Conservation (phyloP, 2,113 vertebrate species). For the Bothrops jararaca region DNA sequence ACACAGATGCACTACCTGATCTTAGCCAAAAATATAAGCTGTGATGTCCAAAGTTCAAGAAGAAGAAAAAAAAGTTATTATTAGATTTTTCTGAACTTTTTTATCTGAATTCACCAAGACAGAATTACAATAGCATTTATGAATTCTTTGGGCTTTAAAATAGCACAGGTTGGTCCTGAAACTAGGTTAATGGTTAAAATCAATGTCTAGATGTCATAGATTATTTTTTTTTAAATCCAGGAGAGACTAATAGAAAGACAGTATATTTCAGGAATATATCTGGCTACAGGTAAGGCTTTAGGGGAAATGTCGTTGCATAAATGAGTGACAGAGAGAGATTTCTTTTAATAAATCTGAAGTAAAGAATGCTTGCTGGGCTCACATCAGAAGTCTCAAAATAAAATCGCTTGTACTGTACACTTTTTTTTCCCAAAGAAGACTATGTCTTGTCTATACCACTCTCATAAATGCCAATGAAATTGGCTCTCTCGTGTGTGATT, state of each 20-base stretch:
- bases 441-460: not conserved
- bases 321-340: constrained; percentile 15
- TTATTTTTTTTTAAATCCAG: not conserved
- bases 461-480: constrained; percentile 1
- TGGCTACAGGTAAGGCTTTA: not conserved
- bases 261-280: constrained; percentile 20
- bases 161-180: constrained; percentile 34
- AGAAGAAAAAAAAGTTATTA: constrained; percentile 36
- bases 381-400: fast-evolving
- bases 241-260: not conserved
- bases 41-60: constrained; percentile 28
- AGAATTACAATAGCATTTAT: constrained; percentile 52
- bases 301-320: not conserved
- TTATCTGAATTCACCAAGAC: not conserved
- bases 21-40: not conserved
- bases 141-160: constrained; percentile 61
- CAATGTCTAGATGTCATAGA: constrained; percentile 43
- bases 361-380: not conserved
- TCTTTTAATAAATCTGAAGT: not conserved
- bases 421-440: not conserved
- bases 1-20: not conserved
- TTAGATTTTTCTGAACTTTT: not conserved
- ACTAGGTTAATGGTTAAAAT: constrained; percentile 60
- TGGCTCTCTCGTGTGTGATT: not conserved
- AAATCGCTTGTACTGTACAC: not conserved